Evolutionary conservation across 2,888 invertebrate genomes (phyloP).

Genomic region (Nomada ferruginata): DNA sequence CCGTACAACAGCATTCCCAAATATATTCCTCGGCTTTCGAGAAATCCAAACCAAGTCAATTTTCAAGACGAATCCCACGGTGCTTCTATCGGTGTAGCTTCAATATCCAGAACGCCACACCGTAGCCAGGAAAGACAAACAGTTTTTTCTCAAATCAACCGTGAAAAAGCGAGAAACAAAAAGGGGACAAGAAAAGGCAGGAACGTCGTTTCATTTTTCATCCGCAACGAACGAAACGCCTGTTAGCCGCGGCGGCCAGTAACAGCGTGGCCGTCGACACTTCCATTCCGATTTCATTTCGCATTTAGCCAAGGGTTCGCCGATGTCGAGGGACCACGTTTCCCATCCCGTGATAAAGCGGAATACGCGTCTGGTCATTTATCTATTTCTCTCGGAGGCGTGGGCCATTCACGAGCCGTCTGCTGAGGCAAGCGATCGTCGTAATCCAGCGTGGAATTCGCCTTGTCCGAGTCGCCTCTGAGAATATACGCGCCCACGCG

Average conservation of each 20-base stretch:
- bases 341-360: slow-evolving; percentile 53
- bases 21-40: too few species aligned
- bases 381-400: slow-evolving; percentile 59
- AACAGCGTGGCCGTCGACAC: slow-evolving; percentile 36
- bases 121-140: too few species aligned
- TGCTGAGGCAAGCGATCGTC: slow-evolving; percentile 44
- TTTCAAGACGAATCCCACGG: too few species aligned
- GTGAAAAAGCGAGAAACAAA: neutral
- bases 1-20: too few species aligned
- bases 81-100: too few species aligned
- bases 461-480: slow-evolving; percentile 56
- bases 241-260: neutral
- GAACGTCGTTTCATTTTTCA: slow-evolving; percentile 18
- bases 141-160: neutral
- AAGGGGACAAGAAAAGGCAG: neutral
- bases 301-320: slow-evolving; percentile 35
- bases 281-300: slow-evolving; percentile 48
- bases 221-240: neutral
- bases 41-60: too few species aligned
- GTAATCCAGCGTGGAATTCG: slow-evolving; percentile 65
- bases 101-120: too few species aligned
- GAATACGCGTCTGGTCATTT: slow-evolving; percentile 50
- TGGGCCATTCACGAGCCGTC: slow-evolving; percentile 58
- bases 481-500: slow-evolving; percentile 60
- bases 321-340: slow-evolving; percentile 34